These are phyloP conservation scores for Columbina picui DNA, from an alignment of 2,113 vertebrate species.

Conservation along the genomic window DNA sequence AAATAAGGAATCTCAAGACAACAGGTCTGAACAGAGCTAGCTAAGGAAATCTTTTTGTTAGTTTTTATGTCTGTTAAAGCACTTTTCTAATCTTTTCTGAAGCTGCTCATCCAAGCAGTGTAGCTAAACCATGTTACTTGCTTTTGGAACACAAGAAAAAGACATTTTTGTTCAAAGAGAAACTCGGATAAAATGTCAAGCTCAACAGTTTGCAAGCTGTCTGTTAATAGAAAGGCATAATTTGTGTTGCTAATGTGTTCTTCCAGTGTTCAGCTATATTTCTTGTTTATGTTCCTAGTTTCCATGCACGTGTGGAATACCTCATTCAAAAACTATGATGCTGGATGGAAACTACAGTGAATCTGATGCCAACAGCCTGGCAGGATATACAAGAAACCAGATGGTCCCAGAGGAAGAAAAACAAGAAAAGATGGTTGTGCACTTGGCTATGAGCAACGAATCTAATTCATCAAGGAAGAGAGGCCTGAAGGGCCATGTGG, in stretches of 20 bases:
- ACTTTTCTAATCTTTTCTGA: background rate
- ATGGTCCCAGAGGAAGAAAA: conserved; percentile 86
- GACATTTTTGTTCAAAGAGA: background rate
- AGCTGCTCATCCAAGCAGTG: background rate
- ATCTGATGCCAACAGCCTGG: conserved; percentile 88
- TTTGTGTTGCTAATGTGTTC: background rate
- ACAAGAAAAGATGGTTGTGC: conserved; percentile 87
- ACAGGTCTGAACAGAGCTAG: background rate
- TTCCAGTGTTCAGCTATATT: background rate
- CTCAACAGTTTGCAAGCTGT: background rate
- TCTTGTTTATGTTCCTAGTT: conserved; percentile 69
- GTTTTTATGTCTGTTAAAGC: background rate
- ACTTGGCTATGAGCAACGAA: conserved; percentile 84
- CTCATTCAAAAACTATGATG: conserved; percentile 87
- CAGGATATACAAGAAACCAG: conserved; percentile 84
- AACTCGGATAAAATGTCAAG: background rate
- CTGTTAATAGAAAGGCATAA: background rate
- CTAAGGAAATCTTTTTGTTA: background rate
- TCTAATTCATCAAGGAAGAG: conserved; percentile 83
- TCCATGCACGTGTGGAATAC: conserved; percentile 85
- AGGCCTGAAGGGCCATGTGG: conserved; percentile 77
- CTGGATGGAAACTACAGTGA: conserved; percentile 89
- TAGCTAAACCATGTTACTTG: background rate
- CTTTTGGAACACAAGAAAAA: background rate
- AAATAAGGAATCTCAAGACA: background rate